A percentile compares a stretch with the other conserved stretches of the same genome.
Conservation (phyloP, 1,140 invertebrate genomes). For the Bombus pyrosoma region DNA sequence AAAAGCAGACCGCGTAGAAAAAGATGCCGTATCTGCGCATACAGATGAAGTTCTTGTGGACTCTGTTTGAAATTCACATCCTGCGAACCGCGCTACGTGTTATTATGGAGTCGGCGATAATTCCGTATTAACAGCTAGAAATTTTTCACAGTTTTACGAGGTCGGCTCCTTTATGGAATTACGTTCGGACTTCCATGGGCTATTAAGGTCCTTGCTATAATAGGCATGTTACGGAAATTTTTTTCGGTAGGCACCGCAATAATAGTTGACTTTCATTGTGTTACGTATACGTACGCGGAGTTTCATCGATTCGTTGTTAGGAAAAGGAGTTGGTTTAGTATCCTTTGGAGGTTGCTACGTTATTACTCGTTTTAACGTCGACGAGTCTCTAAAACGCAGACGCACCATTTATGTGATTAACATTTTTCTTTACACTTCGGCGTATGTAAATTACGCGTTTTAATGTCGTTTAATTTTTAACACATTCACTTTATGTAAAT, state of each 20-base stretch:
- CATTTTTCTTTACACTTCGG: not conserved
- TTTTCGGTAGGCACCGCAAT: constrained; percentile 4
- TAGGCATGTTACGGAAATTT: constrained; percentile 14
- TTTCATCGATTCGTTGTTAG: constrained; percentile 6
- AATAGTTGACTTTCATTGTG: constrained; percentile 16
- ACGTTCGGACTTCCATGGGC: constrained; percentile 1
- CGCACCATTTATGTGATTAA: not conserved
- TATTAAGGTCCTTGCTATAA: constrained; percentile 11
- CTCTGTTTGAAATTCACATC: constrained; percentile 1
- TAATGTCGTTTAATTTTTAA: not conserved
- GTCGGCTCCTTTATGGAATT: constrained; percentile 24
- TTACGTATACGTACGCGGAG: not conserved
- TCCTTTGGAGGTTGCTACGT: not conserved
- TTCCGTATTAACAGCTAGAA: constrained; percentile 15
- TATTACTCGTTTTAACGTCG: not conserved
- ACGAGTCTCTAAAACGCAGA: too few relatives aligned
- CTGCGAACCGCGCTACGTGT: not conserved
- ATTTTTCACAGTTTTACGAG: constrained; percentile 34
- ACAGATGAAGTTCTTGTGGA: constrained; percentile 22
- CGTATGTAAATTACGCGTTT: not conserved
- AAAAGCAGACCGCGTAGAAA: not conserved
- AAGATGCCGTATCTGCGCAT: not conserved
- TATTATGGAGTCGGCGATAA: constrained; percentile 10
- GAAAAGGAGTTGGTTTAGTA: not conserved
- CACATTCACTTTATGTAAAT: too few relatives aligned